phyloP scores from a whole-genome alignment of 2,113 vertebrate species.

The Erpornis zantholeuca region DNA sequence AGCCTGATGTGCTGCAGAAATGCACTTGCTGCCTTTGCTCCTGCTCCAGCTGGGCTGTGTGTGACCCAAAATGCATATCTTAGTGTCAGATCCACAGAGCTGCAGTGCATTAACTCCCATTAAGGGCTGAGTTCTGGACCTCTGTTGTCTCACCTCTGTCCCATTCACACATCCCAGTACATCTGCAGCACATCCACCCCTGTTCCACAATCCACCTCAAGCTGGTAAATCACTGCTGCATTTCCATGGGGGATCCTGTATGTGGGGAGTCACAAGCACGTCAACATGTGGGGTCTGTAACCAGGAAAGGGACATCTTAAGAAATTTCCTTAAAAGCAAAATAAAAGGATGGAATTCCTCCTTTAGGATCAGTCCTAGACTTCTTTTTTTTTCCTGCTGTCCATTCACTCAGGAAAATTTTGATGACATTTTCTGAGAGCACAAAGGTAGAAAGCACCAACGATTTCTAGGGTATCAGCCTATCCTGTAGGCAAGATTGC shows the following conservation, averaged over 20 bases:
- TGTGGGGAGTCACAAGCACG: not conserved
- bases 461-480: not conserved
- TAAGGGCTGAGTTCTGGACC: not conserved
- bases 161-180: not conserved
- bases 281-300: not conserved
- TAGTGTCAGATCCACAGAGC: not conserved
- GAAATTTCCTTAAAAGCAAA: not conserved
- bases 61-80: not conserved
- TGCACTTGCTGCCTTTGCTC: not conserved
- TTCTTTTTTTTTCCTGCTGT: not conserved
- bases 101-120: not conserved
- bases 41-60: not conserved
- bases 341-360: not conserved
- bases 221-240: not conserved
- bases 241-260: not conserved
- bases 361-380: not conserved
- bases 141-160: not conserved
- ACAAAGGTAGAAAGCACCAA: not conserved
- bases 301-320: not conserved
- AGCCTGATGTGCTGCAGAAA: fast-evolving
- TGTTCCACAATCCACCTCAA: fast-evolving
- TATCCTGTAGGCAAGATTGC: not conserved
- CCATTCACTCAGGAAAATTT: not conserved
- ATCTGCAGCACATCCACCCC: too few species aligned
- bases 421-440: not conserved